Evolutionary conservation across 2,888 invertebrate species (phyloP).

Genomic region (Hipparchia semele): DNA sequence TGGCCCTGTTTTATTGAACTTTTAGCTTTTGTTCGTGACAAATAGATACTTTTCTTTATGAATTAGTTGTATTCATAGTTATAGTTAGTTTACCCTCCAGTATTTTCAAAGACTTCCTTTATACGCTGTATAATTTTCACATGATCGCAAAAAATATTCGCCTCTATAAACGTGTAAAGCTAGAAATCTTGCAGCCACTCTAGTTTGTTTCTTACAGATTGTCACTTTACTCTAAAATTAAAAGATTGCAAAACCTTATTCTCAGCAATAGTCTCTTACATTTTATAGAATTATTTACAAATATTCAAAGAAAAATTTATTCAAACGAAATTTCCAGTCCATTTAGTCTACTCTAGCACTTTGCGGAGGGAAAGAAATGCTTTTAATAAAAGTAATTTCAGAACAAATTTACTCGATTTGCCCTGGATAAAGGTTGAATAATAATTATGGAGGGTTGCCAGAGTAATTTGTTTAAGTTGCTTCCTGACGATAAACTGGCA

Average conservation of each 20-base stretch:
- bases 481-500: constrained; percentile 41
- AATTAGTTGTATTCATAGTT: neutral
- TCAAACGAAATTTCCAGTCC: constrained; percentile 75
- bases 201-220: no score
- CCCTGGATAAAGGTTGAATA: constrained; percentile 74
- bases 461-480: constrained; percentile 67
- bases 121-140: no score
- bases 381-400: constrained; percentile 79
- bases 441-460: constrained; percentile 63
- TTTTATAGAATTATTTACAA: constrained; percentile 58
- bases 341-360: constrained; percentile 78
- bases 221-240: neutral
- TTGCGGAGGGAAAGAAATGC: constrained; percentile 73
- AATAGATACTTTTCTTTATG: neutral
- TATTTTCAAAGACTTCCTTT: no score
- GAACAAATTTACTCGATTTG: constrained; percentile 75
- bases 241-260: constrained; percentile 17
- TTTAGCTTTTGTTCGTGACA: constrained; percentile 4
- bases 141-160: no score
- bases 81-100: no score
- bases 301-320: constrained; percentile 71
- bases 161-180: no score
- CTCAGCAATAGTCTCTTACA: constrained; percentile 1
- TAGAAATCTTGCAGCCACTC: no score
- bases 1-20: constrained; percentile 10